These are phyloP conservation scores for Drosophila antonietae DNA, from an alignment of 2,888 invertebrate genomes.

Conservation along the genomic window DNA sequence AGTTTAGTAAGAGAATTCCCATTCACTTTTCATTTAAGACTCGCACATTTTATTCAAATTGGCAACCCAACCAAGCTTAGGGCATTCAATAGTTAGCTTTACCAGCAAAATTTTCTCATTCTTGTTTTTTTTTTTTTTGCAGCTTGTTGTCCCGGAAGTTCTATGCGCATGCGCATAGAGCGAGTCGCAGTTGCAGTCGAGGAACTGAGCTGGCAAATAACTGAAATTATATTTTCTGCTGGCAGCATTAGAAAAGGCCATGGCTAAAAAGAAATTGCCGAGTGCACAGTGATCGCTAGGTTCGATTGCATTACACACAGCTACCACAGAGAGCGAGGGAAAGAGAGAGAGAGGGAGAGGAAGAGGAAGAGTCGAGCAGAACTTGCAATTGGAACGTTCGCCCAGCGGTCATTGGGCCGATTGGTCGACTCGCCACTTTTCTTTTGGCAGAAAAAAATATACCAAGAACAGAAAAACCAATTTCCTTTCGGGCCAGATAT, in stretches of 20 bases:
- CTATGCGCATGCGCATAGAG: slow-evolving; percentile 73
- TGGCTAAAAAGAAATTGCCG: slow-evolving; percentile 60
- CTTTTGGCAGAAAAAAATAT: slow-evolving; percentile 37
- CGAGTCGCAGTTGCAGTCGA: slow-evolving; percentile 46
- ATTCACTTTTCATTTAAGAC: neutral
- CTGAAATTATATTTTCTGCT: slow-evolving; percentile 71
- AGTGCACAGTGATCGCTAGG: slow-evolving; percentile 53
- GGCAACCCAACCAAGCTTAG: neutral
- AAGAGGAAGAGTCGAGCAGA: neutral
- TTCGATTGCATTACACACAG: slow-evolving; percentile 40
- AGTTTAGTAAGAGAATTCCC: neutral
- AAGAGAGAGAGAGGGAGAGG: neutral
- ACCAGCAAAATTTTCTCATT: slow-evolving; percentile 14
- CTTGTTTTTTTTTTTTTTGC: slow-evolving; percentile 41
- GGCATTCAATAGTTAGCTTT: slow-evolving; percentile 19
- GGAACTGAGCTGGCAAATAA: slow-evolving; percentile 73
- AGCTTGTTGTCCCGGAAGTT: slow-evolving; percentile 72
- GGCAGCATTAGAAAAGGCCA: slow-evolving; percentile 55
- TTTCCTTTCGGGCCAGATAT: slow-evolving; percentile 56
- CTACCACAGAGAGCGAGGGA: neutral
- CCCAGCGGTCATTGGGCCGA: slow-evolving; percentile 64
- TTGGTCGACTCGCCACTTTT: slow-evolving; percentile 62
- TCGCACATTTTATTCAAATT: no score
- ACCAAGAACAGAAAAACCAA: slow-evolving; percentile 45
- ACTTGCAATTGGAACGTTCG: slow-evolving; percentile 56